Percentiles rank a stretch among this genome's conserved stretches.
Conservation (phyloP, 2,888 invertebrate species). For the Synanthedon vespiformis region DNA sequence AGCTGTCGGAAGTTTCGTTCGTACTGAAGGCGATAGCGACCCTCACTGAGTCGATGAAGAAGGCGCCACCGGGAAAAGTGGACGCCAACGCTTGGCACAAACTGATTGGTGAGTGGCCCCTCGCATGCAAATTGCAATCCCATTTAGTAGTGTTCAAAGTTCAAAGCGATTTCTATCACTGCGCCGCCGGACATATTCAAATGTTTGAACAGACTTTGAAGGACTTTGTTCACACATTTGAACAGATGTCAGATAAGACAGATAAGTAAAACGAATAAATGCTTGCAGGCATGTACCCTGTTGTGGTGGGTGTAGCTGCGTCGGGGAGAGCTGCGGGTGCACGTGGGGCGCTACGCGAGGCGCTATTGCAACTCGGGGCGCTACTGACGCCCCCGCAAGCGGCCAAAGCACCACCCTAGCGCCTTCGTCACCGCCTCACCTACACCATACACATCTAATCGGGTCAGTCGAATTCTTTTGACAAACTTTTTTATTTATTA, state of each 20-base stretch:
- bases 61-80: slow-evolving; percentile 89
- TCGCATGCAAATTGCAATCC: no score
- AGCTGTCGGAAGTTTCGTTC: slow-evolving; percentile 95
- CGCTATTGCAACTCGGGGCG: slow-evolving; percentile 85
- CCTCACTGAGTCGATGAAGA: slow-evolving; percentile 90
- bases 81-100: slow-evolving; percentile 94
- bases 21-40: slow-evolving; percentile 95
- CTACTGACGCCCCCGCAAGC: slow-evolving; percentile 73
- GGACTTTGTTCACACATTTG: no score
- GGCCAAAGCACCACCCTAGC: slow-evolving; percentile 59
- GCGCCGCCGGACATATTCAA: no score
- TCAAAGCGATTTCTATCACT: no score
- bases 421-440: slow-evolving; percentile 43
- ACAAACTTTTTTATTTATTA: no score
- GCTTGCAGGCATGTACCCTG: slow-evolving; percentile 79
- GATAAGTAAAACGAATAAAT: no score
- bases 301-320: slow-evolving; percentile 86
- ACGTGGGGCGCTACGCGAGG: slow-evolving; percentile 73
- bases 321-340: slow-evolving; percentile 84
- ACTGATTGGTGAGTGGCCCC: slow-evolving; percentile 73
- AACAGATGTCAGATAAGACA: no score
- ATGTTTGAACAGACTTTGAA: no score
- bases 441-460: slow-evolving; percentile 43
- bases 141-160: no score
- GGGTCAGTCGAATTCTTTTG: background rate